These are phyloP conservation scores for Thymelicus lineola DNA, from an alignment of 2,888 invertebrate species.

Conservation along the genomic window DNA sequence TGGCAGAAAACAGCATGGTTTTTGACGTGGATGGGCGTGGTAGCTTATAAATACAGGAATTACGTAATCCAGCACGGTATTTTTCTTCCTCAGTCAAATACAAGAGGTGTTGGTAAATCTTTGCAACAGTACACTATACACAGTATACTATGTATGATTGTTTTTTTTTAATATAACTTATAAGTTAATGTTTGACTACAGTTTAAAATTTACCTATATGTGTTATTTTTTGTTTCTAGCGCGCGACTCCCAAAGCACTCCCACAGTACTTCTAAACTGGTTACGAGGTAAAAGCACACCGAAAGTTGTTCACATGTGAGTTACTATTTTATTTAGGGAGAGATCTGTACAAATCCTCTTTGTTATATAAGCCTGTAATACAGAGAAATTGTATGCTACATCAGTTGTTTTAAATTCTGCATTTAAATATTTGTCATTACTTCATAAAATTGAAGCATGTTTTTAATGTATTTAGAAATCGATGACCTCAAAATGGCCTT, in stretches of 20 bases:
- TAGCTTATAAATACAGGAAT: no score
- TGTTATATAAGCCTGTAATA: conserved; percentile 26
- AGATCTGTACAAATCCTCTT: conserved; percentile 28
- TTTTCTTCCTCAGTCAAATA: no score
- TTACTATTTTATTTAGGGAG: conserved; percentile 21
- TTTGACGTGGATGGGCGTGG: no score
- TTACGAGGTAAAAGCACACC: conserved; percentile 91
- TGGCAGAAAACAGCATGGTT: no score
- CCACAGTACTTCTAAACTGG: conserved; percentile 92
- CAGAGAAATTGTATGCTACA: conserved; percentile 12
- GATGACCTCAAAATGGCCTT: conserved; percentile 19
- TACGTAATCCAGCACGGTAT: no score
- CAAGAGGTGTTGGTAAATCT: no score
- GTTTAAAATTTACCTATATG: neutral
- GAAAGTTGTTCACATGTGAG: conserved; percentile 85
- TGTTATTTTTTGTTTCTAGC: conserved; percentile 75
- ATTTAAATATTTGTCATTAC: conserved; percentile 22
- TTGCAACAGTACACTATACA: no score
- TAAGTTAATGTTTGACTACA: no score
- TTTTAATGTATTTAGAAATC: conserved; percentile 12
- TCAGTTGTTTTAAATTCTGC: conserved; percentile 1
- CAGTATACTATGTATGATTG: no score
- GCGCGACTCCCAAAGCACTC: conserved; percentile 91
- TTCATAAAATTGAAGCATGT: conserved; percentile 18
- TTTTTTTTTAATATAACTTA: no score